Conservation (phyloP, 1,140 invertebrate genomes). For the Drosophila persimilis region DNA sequence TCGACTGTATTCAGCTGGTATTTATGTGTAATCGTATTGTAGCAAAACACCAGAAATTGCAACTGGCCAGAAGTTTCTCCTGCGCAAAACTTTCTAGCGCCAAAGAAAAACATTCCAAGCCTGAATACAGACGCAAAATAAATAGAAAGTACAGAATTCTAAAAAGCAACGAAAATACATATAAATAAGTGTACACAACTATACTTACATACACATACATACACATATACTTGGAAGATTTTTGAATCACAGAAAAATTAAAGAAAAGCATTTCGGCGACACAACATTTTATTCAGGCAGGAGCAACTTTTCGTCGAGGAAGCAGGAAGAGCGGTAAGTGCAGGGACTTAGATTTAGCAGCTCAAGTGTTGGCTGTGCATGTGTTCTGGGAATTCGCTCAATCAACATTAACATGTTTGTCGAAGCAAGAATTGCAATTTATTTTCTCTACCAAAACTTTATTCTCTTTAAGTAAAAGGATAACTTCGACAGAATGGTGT, state of each 20-base stretch:
- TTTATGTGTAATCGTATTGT: slow-evolving; percentile 15
- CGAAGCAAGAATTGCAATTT: slow-evolving; percentile 65
- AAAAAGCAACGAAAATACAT: slow-evolving; percentile 9
- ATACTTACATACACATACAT: slow-evolving; percentile 12
- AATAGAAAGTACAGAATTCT: slow-evolving; percentile 7
- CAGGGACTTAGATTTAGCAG: slow-evolving; percentile 48
- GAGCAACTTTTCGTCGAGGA: slow-evolving; percentile 12
- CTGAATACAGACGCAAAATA: slow-evolving; percentile 30
- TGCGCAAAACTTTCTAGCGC: slow-evolving; percentile 59
- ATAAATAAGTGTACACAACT: slow-evolving; percentile 15
- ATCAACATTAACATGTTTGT: slow-evolving; percentile 68
- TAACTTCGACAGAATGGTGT: slow-evolving; percentile 1
- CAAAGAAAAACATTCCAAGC: slow-evolving; percentile 53
- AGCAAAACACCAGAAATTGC: slow-evolving; percentile 56
- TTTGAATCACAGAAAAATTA: slow-evolving; percentile 74
- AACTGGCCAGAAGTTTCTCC: slow-evolving; percentile 52
- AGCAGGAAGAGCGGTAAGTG: slow-evolving; percentile 18
- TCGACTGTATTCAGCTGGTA: neutral
- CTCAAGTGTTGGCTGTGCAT: slow-evolving; percentile 24
- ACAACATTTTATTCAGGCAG: slow-evolving; percentile 61
- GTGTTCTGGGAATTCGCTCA: slow-evolving; percentile 52
- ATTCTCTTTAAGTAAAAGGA: slow-evolving; percentile 29
- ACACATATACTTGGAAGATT: slow-evolving; percentile 20
- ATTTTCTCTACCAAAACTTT: slow-evolving; percentile 30
- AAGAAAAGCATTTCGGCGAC: slow-evolving; percentile 72